Conservation (phyloP, 2,113 vertebrate species). For the Globicephala melas region DNA sequence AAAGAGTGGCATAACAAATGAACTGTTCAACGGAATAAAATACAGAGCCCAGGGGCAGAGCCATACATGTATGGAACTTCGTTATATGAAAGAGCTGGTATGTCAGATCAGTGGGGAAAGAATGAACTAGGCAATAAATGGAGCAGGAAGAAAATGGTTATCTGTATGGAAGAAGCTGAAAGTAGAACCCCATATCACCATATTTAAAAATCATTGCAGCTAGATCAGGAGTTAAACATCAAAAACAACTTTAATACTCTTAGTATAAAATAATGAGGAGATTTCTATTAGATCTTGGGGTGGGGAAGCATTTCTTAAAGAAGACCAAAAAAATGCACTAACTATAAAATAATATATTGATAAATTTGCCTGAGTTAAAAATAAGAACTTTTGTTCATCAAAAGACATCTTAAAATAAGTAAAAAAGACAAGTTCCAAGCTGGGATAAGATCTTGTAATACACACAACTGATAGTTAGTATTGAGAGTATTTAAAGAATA, state of each 20-base stretch:
- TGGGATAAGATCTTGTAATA: not conserved
- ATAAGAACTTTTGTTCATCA: not conserved
- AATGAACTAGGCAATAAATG: slow-evolving; percentile 29
- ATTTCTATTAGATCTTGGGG: not conserved
- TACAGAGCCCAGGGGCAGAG: not conserved
- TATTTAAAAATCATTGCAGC: slow-evolving; percentile 4
- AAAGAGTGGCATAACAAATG: not conserved
- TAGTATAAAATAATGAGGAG: not conserved
- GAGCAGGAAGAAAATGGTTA: not conserved
- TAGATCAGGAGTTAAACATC: slow-evolving; percentile 5
- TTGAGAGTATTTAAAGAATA: slow-evolving; percentile 34
- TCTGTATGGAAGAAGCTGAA: slow-evolving; percentile 6
- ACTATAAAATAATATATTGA: slow-evolving; percentile 42
- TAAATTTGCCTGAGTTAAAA: slow-evolving; percentile 42
- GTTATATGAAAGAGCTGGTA: not conserved
- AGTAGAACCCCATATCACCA: not conserved
- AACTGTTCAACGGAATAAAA: not conserved
- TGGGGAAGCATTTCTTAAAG: not conserved
- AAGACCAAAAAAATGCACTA: not conserved
- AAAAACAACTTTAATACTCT: not conserved
- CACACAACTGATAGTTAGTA: slow-evolving; percentile 10
- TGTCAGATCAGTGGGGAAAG: slow-evolving; percentile 5
- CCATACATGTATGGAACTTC: not conserved
- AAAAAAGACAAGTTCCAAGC: slow-evolving; percentile 6
- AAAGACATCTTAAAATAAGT: slow-evolving; percentile 34